These are phyloP conservation scores for Wasmannia auropunctata DNA, from an alignment of 1,140 invertebrate species.

Conservation along the genomic window DNA sequence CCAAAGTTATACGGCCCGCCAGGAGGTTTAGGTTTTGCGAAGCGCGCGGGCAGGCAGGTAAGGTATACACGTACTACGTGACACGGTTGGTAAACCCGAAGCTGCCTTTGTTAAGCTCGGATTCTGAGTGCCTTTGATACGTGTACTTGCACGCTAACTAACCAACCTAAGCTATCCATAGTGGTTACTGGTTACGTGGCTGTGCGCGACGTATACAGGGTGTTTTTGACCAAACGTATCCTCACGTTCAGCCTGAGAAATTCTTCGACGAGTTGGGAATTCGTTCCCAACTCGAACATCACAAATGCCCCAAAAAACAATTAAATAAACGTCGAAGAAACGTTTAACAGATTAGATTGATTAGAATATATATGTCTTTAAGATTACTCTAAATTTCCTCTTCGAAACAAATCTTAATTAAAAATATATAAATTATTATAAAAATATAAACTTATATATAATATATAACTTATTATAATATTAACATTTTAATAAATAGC, in stretches of 20 bases:
- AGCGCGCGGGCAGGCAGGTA: conserved; percentile 82
- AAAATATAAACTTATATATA: background rate
- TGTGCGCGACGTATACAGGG: conserved; percentile 32
- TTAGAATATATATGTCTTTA: background rate
- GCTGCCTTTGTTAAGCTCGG: conserved; percentile 85
- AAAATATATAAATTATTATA: background rate
- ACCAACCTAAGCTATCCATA: conserved; percentile 84
- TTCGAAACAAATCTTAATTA: background rate
- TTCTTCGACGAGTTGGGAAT: background rate
- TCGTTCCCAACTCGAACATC: background rate
- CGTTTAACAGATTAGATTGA: background rate
- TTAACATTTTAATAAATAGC: background rate
- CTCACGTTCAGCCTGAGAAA: background rate
- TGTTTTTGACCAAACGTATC: conserved; percentile 19
- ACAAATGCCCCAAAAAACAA: background rate
- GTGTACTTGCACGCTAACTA: conserved; percentile 86
- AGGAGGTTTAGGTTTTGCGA: conserved; percentile 81
- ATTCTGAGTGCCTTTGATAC: conserved; percentile 86
- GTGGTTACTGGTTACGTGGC: conserved; percentile 52
- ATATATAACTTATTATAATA: background rate
- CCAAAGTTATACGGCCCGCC: conserved; percentile 79
- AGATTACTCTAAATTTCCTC: background rate
- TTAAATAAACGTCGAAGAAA: background rate
- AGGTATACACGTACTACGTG: conserved; percentile 84
- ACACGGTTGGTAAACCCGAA: conserved; percentile 84